These are phyloP conservation scores for Aphaenogaster ashmeadi DNA, from an alignment of 1,140 invertebrate genomes.

Conservation along the genomic window DNA sequence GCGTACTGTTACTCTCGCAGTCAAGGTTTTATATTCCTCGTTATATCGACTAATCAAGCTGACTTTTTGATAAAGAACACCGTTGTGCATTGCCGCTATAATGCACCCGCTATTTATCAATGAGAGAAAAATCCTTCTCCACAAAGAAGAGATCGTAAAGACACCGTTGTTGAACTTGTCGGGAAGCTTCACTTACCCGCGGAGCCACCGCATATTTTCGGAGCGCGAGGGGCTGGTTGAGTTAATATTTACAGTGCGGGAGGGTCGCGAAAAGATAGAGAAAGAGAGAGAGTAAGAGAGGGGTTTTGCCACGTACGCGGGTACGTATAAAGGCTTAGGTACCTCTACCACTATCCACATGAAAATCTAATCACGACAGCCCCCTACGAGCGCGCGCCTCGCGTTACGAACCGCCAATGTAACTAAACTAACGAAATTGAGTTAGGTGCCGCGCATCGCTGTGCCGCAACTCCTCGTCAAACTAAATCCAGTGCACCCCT, in stretches of 20 bases:
- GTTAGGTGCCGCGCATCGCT: constrained; percentile 82
- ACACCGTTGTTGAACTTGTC: constrained; percentile 26
- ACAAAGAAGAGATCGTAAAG: background rate
- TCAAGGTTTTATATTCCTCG: background rate
- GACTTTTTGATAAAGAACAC: background rate
- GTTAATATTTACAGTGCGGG: constrained; percentile 74
- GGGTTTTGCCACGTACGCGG: constrained; percentile 60
- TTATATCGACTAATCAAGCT: background rate
- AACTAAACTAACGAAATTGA: constrained; percentile 86
- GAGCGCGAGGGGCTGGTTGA: constrained; percentile 57
- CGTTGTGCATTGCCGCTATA: background rate
- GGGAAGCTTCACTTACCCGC: constrained; percentile 66
- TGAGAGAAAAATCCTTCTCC: background rate
- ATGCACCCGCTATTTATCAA: background rate
- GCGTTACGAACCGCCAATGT: constrained; percentile 84
- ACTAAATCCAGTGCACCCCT: constrained; percentile 79
- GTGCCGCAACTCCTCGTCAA: constrained; percentile 81
- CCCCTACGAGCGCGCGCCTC: constrained; percentile 78
- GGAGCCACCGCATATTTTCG: constrained; percentile 63
- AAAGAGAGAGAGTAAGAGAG: constrained; percentile 33
- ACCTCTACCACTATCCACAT: constrained; percentile 79
- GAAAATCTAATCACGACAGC: constrained; percentile 85
- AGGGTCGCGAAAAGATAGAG: constrained; percentile 16
- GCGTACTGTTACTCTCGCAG: background rate
- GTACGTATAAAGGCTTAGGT: constrained; percentile 75